These are phyloP conservation scores for Laothoe populi DNA, from an alignment of 2,888 invertebrate genomes.

Conservation along the genomic window DNA sequence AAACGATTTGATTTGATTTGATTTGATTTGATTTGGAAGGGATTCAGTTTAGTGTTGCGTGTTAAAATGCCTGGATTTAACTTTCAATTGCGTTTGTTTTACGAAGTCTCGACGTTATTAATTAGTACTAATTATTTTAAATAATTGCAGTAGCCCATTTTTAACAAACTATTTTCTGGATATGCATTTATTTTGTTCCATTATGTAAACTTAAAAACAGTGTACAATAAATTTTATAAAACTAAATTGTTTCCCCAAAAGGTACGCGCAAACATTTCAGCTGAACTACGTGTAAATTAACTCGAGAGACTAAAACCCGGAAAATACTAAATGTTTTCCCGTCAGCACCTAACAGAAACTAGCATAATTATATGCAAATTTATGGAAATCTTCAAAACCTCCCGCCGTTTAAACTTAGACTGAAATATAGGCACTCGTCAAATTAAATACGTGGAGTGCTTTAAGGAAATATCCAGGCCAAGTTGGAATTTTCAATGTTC, in stretches of 20 bases:
- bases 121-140: too few relatives aligned
- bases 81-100: too few relatives aligned
- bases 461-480: slow-evolving; percentile 40
- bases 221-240: neutral
- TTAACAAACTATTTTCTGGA: too few relatives aligned
- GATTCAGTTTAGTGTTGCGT: too few relatives aligned
- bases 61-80: too few relatives aligned
- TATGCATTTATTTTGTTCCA: too few relatives aligned
- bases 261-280: neutral
- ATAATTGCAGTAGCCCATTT: too few relatives aligned
- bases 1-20: too few relatives aligned
- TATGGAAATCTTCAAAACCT: slow-evolving; percentile 56
- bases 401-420: slow-evolving; percentile 37
- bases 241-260: neutral
- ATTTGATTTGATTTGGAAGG: too few relatives aligned
- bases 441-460: slow-evolving; percentile 50
- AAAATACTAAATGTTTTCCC: slow-evolving; percentile 18
- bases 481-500: slow-evolving; percentile 48
- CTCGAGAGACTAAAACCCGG: slow-evolving; percentile 14
- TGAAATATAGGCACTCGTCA: slow-evolving; percentile 44
- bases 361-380: slow-evolving; percentile 59
- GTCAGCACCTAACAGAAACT: slow-evolving; percentile 24
- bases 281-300: slow-evolving; percentile 11
- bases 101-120: too few relatives aligned
- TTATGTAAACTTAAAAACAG: neutral